Percentiles rank a stretch among this genome's conserved stretches.
Conservation (phyloP, 2,113 vertebrate genomes). For the Gobiocypris rarus region DNA sequence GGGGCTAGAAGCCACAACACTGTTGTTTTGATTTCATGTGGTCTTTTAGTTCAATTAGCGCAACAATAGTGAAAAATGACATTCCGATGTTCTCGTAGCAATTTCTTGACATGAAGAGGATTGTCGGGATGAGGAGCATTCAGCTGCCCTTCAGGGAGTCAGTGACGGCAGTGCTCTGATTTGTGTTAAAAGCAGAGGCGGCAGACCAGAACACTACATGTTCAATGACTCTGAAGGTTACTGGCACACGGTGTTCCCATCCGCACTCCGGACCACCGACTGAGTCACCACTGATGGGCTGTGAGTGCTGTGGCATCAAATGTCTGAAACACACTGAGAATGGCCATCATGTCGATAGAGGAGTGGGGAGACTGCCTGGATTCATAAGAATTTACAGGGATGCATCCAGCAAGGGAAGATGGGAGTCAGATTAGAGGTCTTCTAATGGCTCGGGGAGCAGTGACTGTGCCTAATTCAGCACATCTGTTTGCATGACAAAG, state of each 20-base stretch:
- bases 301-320: constrained; percentile 15
- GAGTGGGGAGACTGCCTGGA: background rate
- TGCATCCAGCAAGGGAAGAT: background rate
- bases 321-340: background rate
- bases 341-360: background rate
- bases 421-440: background rate
- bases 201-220: constrained; percentile 54
- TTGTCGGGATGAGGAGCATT: background rate
- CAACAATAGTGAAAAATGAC: background rate
- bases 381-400: background rate
- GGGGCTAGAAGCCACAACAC: background rate
- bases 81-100: background rate
- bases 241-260: background rate
- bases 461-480: background rate
- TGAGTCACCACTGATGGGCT: constrained; percentile 11
- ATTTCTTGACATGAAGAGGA: background rate
- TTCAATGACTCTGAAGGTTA: constrained; percentile 47
- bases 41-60: background rate
- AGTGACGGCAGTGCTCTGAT: constrained; percentile 34
- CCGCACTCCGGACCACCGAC: background rate
- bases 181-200: constrained; percentile 45
- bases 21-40: background rate
- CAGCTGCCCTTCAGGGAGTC: constrained; percentile 16
- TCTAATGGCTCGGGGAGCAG: background rate
- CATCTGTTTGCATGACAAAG: background rate